phyloP scores from a whole-genome alignment of 2,113 vertebrate genomes.

The Chionomys nivalis region DNA sequence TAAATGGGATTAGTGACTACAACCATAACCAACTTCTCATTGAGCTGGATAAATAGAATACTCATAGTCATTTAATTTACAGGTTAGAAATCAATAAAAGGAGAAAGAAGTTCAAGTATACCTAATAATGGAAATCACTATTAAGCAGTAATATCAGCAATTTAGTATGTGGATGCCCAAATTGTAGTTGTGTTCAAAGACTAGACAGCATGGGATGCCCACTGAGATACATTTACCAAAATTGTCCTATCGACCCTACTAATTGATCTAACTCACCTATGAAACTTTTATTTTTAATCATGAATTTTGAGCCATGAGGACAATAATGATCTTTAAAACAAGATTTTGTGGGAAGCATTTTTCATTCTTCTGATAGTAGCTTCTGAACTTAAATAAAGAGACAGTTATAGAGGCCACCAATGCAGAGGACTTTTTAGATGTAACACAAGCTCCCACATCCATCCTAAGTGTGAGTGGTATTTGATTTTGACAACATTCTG shows the following conservation, averaged over 20 bases:
- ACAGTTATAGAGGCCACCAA: neutral
- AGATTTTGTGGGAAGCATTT: conserved; percentile 12
- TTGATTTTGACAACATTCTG: conserved; percentile 16
- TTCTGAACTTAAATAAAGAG: neutral
- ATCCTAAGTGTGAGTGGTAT: neutral
- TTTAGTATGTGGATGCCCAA: conserved; percentile 10
- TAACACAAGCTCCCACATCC: neutral
- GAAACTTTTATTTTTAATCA: neutral
- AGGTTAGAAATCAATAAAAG: conserved; percentile 8
- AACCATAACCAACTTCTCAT: conserved; percentile 17
- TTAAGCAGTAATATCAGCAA: neutral
- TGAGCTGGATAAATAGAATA: neutral
- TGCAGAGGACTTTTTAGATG: neutral
- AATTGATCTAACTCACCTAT: conserved; percentile 9
- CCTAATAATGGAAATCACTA: conserved; percentile 23
- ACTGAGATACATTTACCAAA: neutral
- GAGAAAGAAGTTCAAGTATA: conserved; percentile 18
- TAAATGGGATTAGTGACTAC: conserved; percentile 3
- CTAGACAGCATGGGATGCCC: neutral
- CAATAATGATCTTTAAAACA: neutral
- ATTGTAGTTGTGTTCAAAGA: neutral
- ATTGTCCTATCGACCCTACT: neutral
- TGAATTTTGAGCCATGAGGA: neutral
- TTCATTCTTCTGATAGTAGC: neutral
- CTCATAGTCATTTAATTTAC: neutral